A percentile compares a stretch with the other conserved stretches of the same genome.
phyloP scores from a whole-genome alignment of 1,140 invertebrate species.

The Tetragonula clypearis region DNA sequence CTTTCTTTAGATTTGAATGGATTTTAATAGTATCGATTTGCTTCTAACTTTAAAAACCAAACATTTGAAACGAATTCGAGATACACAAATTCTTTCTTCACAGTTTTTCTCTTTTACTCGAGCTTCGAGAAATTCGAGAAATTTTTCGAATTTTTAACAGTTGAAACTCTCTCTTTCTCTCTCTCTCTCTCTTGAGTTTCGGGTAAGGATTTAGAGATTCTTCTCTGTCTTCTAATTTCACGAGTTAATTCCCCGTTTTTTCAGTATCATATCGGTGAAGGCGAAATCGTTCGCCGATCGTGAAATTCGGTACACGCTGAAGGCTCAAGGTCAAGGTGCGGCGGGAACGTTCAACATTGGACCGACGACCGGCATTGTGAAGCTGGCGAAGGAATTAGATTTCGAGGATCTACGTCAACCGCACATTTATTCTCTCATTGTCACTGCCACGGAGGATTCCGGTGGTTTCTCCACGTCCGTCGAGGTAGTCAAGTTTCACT shows the following conservation, averaged over 20 bases:
- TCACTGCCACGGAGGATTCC: conserved; percentile 97
- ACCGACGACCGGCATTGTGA: conserved; percentile 95
- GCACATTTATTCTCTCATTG: conserved; percentile 94
- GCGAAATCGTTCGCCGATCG: conserved; percentile 97
- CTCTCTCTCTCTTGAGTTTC: too few relatives aligned
- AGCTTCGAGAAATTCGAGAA: too few relatives aligned
- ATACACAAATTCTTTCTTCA: too few relatives aligned
- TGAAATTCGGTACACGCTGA: conserved; percentile 96
- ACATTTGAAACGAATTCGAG: too few relatives aligned
- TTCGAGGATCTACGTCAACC: conserved; percentile 96
- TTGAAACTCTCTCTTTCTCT: too few relatives aligned
- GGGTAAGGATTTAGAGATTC: too few relatives aligned
- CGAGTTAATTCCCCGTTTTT: neutral
- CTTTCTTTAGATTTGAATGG: too few relatives aligned
- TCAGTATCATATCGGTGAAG: conserved; percentile 96
- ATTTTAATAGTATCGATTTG: too few relatives aligned
- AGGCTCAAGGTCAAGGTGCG: conserved; percentile 95
- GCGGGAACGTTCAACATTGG: conserved; percentile 98
- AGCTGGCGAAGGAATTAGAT: conserved; percentile 96
- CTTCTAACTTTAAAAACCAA: too few relatives aligned
- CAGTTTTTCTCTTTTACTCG: too few relatives aligned
- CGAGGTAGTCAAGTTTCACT: conserved; percentile 84
- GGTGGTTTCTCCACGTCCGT: conserved; percentile 97
- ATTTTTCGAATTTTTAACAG: too few relatives aligned
- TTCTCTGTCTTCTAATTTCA: too few relatives aligned